Conservation (phyloP, 2,797 vertebrate species). For the Chromobotia macracanthus region DNA sequence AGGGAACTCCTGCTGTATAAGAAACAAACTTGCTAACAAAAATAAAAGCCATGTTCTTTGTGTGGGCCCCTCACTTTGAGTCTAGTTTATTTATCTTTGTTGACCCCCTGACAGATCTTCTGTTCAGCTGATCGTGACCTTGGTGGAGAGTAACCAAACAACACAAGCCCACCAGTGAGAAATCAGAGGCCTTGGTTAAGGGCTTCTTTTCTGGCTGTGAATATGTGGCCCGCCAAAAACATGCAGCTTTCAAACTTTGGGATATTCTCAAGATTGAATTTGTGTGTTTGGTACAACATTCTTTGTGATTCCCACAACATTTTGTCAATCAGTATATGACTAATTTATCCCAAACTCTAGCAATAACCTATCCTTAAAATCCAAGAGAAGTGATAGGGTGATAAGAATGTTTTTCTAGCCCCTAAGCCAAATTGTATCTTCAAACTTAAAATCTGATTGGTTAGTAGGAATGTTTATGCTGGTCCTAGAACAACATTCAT, state of each 20-base stretch:
- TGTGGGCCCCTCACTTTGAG: slow-evolving; percentile 55
- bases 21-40: slow-evolving; percentile 70
- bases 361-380: neutral
- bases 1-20: slow-evolving; percentile 68
- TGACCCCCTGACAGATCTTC: slow-evolving; percentile 44
- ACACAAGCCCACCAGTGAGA: slow-evolving; percentile 49
- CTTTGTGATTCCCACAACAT: neutral
- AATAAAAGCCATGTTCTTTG: slow-evolving; percentile 60
- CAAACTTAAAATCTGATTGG: neutral
- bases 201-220: slow-evolving; percentile 13
- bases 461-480: slow-evolving; percentile 2
- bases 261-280: slow-evolving; percentile 4
- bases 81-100: slow-evolving; percentile 62
- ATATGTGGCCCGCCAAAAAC: slow-evolving; percentile 22
- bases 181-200: slow-evolving; percentile 36
- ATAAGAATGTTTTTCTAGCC: neutral
- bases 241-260: neutral
- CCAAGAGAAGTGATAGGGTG: neutral
- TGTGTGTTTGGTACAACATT: neutral
- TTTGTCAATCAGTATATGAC: neutral
- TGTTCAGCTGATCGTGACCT: slow-evolving; percentile 45
- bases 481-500: neutral
- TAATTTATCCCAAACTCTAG: neutral
- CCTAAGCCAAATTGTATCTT: neutral
- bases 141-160: slow-evolving; percentile 37